phyloP scores from a whole-genome alignment of 2,113 vertebrate species.

The Patagioenas fasciata region DNA sequence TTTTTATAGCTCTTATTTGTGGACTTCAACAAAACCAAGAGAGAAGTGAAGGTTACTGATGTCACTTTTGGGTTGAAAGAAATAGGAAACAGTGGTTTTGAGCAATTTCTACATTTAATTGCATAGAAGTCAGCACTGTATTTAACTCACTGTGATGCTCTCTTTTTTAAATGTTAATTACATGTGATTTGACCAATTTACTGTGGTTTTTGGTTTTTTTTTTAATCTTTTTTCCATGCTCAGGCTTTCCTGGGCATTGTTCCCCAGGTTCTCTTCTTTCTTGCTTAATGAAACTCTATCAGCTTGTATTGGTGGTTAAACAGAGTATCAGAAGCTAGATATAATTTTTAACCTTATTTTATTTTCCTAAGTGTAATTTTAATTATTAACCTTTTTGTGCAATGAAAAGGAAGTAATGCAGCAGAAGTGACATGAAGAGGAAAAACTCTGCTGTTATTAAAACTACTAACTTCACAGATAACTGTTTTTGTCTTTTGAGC shows the following conservation, averaged over 20 bases:
- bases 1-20: background rate
- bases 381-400: slow-evolving; percentile 37
- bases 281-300: background rate
- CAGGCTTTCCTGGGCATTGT: background rate
- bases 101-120: background rate
- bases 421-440: slow-evolving; percentile 1
- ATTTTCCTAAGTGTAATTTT: slow-evolving; percentile 27
- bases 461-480: slow-evolving; percentile 14
- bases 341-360: slow-evolving; percentile 24
- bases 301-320: slow-evolving; percentile 26
- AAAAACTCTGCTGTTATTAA: slow-evolving; percentile 28
- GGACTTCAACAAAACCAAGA: background rate
- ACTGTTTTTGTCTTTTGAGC: background rate
- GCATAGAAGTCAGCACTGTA: background rate
- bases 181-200: background rate
- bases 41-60: background rate
- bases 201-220: background rate
- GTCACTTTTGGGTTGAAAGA: background rate
- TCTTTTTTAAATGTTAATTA: background rate
- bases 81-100: background rate
- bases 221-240: background rate
- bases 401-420: background rate
- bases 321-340: background rate
- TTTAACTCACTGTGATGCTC: background rate
- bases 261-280: background rate